Evolutionary conservation across 2,888 invertebrate genomes (phyloP).

Genomic region (Hofmannophila pseudospretella): DNA sequence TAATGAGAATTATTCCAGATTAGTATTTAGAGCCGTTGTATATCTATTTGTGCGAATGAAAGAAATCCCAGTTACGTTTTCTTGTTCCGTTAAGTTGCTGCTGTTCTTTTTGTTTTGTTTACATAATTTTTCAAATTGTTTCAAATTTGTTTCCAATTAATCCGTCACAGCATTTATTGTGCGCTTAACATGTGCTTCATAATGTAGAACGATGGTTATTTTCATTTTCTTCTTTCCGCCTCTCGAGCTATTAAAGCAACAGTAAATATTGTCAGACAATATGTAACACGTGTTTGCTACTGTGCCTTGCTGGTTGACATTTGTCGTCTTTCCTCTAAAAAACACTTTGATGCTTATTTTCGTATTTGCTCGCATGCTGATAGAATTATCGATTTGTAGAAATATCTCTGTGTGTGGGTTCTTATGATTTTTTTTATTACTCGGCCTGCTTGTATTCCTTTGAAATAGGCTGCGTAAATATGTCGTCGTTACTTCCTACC

Average conservation of each 20-base stretch:
- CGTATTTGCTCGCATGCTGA: conserved; percentile 67
- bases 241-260: conserved; percentile 64
- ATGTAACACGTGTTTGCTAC: conserved; percentile 72
- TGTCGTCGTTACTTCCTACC: conserved; percentile 71
- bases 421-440: conserved; percentile 52
- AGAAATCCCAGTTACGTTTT: neutral
- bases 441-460: conserved; percentile 53
- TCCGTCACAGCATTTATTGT: conserved; percentile 33
- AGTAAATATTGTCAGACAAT: conserved; percentile 74
- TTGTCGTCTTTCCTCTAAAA: conserved; percentile 70
- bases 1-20: conserved; percentile 42
- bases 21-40: conserved; percentile 15
- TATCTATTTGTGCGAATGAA: conserved; percentile 1
- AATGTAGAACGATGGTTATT: conserved; percentile 51
- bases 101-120: too few species aligned
- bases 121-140: conserved; percentile 9
- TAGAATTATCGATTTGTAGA: conserved; percentile 73
- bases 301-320: conserved; percentile 62
- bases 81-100: neutral
- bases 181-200: conserved; percentile 45
- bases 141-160: conserved; percentile 45
- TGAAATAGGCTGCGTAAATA: conserved; percentile 66
- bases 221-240: conserved; percentile 54
- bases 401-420: conserved; percentile 64
- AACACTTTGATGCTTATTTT: conserved; percentile 76